A percentile compares a stretch with the other conserved stretches of the same genome.
Evolutionary conservation across 2,888 invertebrate genomes (phyloP).

Genomic region (Boloria euphrosyne): DNA sequence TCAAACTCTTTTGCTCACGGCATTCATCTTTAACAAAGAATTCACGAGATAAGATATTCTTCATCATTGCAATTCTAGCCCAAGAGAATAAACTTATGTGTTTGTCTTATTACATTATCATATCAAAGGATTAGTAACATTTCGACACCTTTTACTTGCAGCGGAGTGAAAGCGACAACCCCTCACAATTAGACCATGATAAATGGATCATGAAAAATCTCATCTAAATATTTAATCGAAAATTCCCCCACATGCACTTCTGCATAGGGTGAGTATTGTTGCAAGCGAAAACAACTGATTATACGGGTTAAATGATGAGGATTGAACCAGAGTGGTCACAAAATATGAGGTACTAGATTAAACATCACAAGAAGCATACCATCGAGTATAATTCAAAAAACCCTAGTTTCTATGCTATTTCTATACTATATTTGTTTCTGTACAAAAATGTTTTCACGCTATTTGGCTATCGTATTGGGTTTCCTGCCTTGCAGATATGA

Average conservation of each 20-base stretch:
- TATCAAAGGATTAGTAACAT: conserved; percentile 73
- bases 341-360: too few relatives aligned
- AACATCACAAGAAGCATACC: too few relatives aligned
- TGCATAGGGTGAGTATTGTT: conserved; percentile 37
- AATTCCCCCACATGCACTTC: conserved; percentile 67
- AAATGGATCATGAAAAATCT: conserved; percentile 80
- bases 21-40: background rate
- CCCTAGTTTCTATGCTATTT: too few relatives aligned
- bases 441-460: too few relatives aligned
- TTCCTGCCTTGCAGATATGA: too few relatives aligned
- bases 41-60: conserved; percentile 2
- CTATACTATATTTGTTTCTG: too few relatives aligned
- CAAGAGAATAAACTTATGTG: conserved; percentile 17
- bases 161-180: conserved; percentile 61
- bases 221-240: conserved; percentile 82
- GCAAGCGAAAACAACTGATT: conserved; percentile 37
- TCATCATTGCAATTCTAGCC: conserved; percentile 21
- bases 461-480: too few relatives aligned
- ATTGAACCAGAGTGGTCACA: conserved; percentile 18
- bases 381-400: too few relatives aligned
- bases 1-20: background rate
- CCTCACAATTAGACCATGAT: conserved; percentile 78
- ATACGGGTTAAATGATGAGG: conserved; percentile 37
- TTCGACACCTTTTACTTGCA: conserved; percentile 57
- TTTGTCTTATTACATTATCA: conserved; percentile 66